Conservation (phyloP, 2,113 vertebrate species). For the Nerophis lumbriciformis region DNA sequence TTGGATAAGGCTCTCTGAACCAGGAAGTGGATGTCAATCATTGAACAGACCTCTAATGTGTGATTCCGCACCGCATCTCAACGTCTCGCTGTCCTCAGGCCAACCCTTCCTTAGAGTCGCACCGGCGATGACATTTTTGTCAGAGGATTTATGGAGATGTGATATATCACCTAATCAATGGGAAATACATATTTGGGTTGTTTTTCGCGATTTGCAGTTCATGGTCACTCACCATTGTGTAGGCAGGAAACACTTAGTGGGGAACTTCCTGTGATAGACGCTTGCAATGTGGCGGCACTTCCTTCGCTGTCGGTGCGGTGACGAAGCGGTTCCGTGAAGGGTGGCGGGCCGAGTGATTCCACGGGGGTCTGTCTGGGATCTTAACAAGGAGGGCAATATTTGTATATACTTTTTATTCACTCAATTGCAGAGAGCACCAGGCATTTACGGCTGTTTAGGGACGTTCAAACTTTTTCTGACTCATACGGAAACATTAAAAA, state of each 20-base stretch:
- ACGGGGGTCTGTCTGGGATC: constrained; percentile 21
- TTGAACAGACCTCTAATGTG: constrained; percentile 22
- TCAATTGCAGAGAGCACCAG: background rate
- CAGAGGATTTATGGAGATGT: constrained; percentile 11
- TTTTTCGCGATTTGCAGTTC: background rate
- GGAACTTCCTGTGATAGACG: constrained; percentile 52
- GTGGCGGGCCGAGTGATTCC: background rate
- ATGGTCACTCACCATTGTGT: constrained; percentile 47
- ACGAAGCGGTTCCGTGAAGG: too few relatives aligned
- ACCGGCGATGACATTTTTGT: constrained; percentile 23
- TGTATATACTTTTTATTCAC: background rate
- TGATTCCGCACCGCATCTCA: constrained; percentile 33
- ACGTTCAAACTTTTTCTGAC: too few relatives aligned
- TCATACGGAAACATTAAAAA: too few relatives aligned
- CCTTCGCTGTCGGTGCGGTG: constrained; percentile 38
- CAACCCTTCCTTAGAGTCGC: constrained; percentile 28
- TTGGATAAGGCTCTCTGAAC: too few relatives aligned
- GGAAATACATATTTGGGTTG: background rate
- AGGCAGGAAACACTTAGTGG: constrained; percentile 54
- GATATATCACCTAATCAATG: constrained; percentile 22
- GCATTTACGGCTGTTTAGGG: too few relatives aligned
- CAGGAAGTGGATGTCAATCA: too few relatives aligned
- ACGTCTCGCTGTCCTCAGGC: constrained; percentile 23
- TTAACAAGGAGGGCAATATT: constrained; percentile 12
- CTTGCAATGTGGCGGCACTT: constrained; percentile 39